These are phyloP conservation scores for Grantiella picta DNA, from an alignment of 2,113 vertebrate species.

Conservation along the genomic window DNA sequence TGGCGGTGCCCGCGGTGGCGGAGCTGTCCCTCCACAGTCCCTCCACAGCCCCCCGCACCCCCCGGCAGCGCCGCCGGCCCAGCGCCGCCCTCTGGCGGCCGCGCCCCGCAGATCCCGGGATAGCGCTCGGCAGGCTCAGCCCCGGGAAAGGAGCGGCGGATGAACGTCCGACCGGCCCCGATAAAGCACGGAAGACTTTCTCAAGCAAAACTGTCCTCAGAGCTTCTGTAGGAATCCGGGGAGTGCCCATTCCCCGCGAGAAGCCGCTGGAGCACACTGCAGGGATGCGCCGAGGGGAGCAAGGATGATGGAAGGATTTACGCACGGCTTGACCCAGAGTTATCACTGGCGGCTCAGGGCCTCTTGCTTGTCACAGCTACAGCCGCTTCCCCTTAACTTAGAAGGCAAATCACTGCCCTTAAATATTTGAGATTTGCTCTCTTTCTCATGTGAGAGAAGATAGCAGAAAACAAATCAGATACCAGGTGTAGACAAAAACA, in stretches of 20 bases:
- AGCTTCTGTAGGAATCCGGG: not conserved
- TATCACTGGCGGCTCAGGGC: rapidly evolving
- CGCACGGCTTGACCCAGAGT: not conserved
- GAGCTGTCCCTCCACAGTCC: not conserved
- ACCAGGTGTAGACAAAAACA: not conserved
- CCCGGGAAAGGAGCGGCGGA: not conserved
- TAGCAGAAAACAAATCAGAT: not conserved
- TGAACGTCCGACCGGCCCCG: rapidly evolving
- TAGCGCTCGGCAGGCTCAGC: not conserved
- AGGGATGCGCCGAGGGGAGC: not conserved
- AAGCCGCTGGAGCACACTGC: not conserved
- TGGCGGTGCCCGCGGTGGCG: not conserved
- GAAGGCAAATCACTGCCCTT: not conserved
- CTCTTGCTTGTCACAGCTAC: not conserved
- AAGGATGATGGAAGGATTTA: not conserved
- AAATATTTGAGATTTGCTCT: not conserved
- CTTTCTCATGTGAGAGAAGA: not conserved
- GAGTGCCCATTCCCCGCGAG: not conserved
- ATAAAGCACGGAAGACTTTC: rapidly evolving
- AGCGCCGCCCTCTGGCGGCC: not conserved
- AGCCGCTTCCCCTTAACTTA: rapidly evolving
- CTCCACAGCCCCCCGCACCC: too few species aligned
- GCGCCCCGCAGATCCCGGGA: not conserved
- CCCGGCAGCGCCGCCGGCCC: not conserved
- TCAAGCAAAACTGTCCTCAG: not conserved